These are phyloP conservation scores for Tetramorium bicarinatum DNA, from an alignment of 2,888 invertebrate genomes.

Conservation along the genomic window DNA sequence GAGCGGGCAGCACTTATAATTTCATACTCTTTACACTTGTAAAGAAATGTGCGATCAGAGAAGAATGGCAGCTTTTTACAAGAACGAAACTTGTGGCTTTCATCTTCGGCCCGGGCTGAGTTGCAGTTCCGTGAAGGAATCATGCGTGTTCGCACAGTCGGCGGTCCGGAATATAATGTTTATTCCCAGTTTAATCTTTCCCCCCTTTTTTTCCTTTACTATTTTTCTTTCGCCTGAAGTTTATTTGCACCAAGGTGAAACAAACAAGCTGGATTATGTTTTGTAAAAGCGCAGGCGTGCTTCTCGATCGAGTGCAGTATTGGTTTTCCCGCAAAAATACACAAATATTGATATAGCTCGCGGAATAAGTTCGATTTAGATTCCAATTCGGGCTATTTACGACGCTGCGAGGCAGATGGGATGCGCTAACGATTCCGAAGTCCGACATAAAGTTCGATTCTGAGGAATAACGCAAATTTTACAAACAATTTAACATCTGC, in stretches of 20 bases:
- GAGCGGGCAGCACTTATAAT: constrained; percentile 67
- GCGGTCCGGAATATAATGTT: not conserved
- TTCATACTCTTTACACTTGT: constrained; percentile 65
- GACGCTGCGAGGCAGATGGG: constrained; percentile 10
- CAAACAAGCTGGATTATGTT: constrained; percentile 20
- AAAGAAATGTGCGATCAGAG: constrained; percentile 24
- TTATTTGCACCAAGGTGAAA: constrained; percentile 16
- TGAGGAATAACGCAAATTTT: constrained; percentile 4
- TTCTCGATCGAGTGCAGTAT: constrained; percentile 19
- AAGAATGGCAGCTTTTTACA: constrained; percentile 48
- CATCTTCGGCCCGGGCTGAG: not conserved
- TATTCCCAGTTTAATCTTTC: not conserved
- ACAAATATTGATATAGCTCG: constrained; percentile 41
- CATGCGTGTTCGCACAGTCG: not conserved
- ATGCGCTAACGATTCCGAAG: not conserved
- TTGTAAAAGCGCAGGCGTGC: constrained; percentile 8
- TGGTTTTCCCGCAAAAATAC: constrained; percentile 27
- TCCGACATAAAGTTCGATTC: not conserved
- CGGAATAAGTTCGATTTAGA: constrained; percentile 42
- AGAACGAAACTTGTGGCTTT: constrained; percentile 34
- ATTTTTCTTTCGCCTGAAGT: not conserved
- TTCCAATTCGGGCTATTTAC: constrained; percentile 38
- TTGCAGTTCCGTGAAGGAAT: not conserved
- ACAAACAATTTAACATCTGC: not conserved
- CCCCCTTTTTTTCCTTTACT: not conserved